Base-by-base conservation (phyloP, 2,888 invertebrate species). In the Lysandra coridon region DNA sequence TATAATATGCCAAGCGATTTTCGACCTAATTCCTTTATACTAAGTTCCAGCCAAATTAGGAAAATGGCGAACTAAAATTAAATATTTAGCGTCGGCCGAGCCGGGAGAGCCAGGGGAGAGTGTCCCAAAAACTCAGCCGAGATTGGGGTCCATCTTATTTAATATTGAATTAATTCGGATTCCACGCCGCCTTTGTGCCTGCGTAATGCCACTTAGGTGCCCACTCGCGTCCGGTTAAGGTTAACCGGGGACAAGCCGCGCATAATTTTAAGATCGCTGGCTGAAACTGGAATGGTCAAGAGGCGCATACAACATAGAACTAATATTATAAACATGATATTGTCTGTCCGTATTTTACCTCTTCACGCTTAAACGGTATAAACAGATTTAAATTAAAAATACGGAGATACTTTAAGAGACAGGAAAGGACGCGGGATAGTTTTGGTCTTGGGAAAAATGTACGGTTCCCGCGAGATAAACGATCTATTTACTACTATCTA, bases 121-220 rank as follows among this genome's bases (percentile, higher is more conserved):
- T 76, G 57, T 53, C 76, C 76, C 76, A 5, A 23, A 75, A 53
- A 53, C 23, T 74, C 75, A 6, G 75, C 0, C 33, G 76, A 76
- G 76, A 76, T 76, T 57, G 57, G 53, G 75, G 76, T 76, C 33
- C 33, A 76, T 76, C 76, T 57, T 76, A 76, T 76, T 76, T 76
- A 76, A 53, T 76, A 76, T 76, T 76, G 76, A 76, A 76, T 76
- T 76, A 57, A 76, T 57, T 76, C 33, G 33, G 30, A 57, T 53
- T 53, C 33, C 57, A 14, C 44, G 17, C 53, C 76, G 53, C 76
- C 53, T 76, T 53, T 76, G 76, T 53, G 57, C 76, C 49, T 57
- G 33, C 17, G 57, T 76, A 76, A 57, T 17, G 53, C 33, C 76
- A 7, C 76, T 75, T 57, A 57, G 17, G 57, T 57, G 57, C 17